Evolutionary conservation across 1,140 invertebrate species (phyloP).

Genomic region (Phymorhynchus buccinoides): DNA sequence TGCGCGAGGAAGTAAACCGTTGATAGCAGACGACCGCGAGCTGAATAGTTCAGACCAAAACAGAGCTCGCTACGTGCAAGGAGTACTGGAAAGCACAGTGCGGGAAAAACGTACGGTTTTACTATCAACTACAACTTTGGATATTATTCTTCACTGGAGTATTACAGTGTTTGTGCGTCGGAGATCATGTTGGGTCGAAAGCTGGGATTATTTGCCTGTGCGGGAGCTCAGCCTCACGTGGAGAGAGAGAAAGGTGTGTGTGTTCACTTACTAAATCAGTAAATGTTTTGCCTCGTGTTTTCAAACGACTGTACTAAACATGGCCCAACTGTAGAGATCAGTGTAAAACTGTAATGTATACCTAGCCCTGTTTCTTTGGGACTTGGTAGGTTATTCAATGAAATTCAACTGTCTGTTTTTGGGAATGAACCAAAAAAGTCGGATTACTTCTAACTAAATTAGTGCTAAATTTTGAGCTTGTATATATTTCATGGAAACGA

Average conservation of each 20-base stretch:
- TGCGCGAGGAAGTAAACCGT: constrained; percentile 57
- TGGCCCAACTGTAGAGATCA: no score
- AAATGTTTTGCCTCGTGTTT: no score
- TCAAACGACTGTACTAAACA: no score
- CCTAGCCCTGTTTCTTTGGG: no score
- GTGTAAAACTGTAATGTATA: no score
- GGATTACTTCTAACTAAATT: no score
- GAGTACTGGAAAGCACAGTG: constrained; percentile 29
- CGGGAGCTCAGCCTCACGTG: constrained; percentile 38
- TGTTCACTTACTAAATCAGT: no score
- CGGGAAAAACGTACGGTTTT: constrained; percentile 14
- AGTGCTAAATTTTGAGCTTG: no score
- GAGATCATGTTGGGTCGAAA: constrained; percentile 55
- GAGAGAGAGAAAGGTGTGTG: constrained; percentile 46
- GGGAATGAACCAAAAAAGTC: no score
- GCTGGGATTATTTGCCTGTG: constrained; percentile 50
- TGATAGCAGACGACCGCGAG: constrained; percentile 63
- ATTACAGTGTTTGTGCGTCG: constrained; percentile 17
- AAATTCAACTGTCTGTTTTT: no score
- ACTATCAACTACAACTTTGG: constrained; percentile 39
- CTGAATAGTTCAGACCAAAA: constrained; percentile 61
- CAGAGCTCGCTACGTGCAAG: constrained; percentile 42
- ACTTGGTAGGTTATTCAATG: no score
- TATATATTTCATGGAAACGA: no score
- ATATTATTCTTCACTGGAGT: constrained; percentile 21